Evolutionary conservation across 2,797 vertebrate genomes (phyloP).

Genomic region (Gadopsis marmoratus): DNA sequence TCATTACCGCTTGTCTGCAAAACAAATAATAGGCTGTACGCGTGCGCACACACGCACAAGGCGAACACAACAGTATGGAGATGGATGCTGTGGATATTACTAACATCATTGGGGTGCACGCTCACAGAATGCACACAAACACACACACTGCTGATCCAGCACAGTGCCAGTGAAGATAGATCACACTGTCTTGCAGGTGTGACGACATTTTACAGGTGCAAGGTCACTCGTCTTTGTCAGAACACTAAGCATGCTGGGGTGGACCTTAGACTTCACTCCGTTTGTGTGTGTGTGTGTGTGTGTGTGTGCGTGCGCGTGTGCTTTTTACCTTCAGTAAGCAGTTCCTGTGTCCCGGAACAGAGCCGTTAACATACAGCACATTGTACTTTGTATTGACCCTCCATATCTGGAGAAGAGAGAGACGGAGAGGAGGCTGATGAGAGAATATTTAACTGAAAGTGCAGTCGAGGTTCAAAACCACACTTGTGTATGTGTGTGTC

Average conservation of each 20-base stretch:
- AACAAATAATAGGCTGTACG: conserved; percentile 61
- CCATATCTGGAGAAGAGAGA: conserved; percentile 88
- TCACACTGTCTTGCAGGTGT: conserved; percentile 64
- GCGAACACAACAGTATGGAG: conserved; percentile 47
- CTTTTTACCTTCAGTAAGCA: conserved; percentile 93
- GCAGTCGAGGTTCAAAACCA: conserved; percentile 29
- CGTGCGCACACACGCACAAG: conserved; percentile 25
- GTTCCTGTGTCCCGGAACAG: conserved; percentile 93
- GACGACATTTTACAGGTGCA: conserved; percentile 63
- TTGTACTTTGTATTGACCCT: conserved; percentile 94
- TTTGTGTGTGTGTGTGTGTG: conserved; percentile 2
- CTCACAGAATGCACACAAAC: background rate
- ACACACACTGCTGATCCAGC: conserved; percentile 68
- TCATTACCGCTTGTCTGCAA: conserved; percentile 72
- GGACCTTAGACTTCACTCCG: conserved; percentile 54
- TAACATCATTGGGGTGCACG: conserved; percentile 58
- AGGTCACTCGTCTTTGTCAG: conserved; percentile 65
- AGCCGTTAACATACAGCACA: conserved; percentile 93
- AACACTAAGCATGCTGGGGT: conserved; percentile 39
- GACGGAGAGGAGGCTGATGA: conserved; percentile 44
- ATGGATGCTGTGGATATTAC: conserved; percentile 68
- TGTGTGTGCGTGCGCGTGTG: background rate
- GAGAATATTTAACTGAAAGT: conserved; percentile 48
- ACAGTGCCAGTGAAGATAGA: conserved; percentile 70
- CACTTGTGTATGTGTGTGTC: background rate